phyloP scores from a whole-genome alignment of 2,888 invertebrate genomes.

The Tanytarsus gracilentus region DNA sequence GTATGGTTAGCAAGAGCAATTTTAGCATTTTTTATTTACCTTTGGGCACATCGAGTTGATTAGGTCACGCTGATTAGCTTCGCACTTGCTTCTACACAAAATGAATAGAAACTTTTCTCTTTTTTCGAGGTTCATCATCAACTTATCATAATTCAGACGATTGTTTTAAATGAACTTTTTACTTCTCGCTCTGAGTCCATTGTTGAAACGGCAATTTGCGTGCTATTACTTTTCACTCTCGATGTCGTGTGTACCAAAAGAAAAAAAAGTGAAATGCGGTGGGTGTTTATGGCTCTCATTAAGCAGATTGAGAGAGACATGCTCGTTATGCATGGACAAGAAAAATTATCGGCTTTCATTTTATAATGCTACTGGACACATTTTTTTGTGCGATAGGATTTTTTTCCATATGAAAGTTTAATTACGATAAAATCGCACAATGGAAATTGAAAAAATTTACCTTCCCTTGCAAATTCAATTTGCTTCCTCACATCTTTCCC shows the following conservation, averaged over 20 bases:
- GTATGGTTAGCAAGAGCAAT: not conserved
- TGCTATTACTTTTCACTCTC: not conserved
- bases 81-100: not conserved
- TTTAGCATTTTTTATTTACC: not conserved
- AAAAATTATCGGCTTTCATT: not conserved
- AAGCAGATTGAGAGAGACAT: no score
- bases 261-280: no score
- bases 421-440: no score
- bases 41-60: not conserved
- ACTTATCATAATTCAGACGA: constrained; percentile 2
- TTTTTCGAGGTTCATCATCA: not conserved
- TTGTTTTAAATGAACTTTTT: not conserved
- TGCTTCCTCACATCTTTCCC: no score
- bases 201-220: not conserved
- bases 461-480: no score
- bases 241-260: no score
- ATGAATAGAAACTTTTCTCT: not conserved
- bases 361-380: no score
- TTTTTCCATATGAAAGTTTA: no score
- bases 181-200: not conserved
- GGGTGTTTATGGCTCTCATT: no score
- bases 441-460: no score
- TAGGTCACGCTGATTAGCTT: constrained; percentile 5
- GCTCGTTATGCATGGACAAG: not conserved
- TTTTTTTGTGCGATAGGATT: no score